A percentile compares a stretch with the other conserved stretches of the same genome.
These are phyloP conservation scores for Shargacucullia verbasci DNA, from an alignment of 2,888 invertebrate species.

Conservation along the genomic window DNA sequence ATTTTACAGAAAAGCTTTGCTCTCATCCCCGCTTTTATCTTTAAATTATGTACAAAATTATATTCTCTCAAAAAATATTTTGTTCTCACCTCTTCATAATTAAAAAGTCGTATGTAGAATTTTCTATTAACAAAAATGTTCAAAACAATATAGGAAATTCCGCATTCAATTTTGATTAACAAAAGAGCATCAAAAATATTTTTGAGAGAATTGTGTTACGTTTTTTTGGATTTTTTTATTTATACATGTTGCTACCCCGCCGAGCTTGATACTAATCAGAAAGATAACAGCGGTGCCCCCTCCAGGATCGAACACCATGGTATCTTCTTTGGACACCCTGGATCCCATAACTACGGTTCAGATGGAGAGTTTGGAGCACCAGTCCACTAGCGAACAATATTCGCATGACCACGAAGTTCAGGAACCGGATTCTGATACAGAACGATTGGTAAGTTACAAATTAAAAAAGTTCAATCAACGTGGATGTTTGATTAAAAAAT, in stretches of 20 bases:
- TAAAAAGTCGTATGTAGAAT: background rate
- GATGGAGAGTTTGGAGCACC: slow-evolving; percentile 85
- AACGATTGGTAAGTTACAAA: slow-evolving; percentile 77
- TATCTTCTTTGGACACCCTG: slow-evolving; percentile 92
- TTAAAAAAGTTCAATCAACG: background rate
- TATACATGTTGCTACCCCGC: slow-evolving; percentile 71
- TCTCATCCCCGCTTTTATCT: slow-evolving; percentile 64
- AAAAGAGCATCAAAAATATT: background rate
- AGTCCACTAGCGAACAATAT: slow-evolving; percentile 83
- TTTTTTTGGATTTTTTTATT: slow-evolving; percentile 25
- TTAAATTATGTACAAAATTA: slow-evolving; percentile 31
- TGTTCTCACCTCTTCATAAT: too few species aligned
- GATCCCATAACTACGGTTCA: slow-evolving; percentile 89
- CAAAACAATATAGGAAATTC: slow-evolving; percentile 5
- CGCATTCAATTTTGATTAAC: background rate
- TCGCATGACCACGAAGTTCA: slow-evolving; percentile 85
- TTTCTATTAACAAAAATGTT: slow-evolving; percentile 29
- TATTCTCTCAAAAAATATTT: slow-evolving; percentile 27
- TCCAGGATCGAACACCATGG: slow-evolving; percentile 94
- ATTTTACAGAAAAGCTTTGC: slow-evolving; percentile 62
- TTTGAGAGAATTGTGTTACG: slow-evolving; percentile 8
- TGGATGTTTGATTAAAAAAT: background rate
- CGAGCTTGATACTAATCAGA: slow-evolving; percentile 86
- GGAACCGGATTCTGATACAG: slow-evolving; percentile 85
- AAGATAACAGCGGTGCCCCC: slow-evolving; percentile 87